These are phyloP conservation scores for Allophyes oxyacanthae DNA, from an alignment of 2,888 invertebrate species.

Conservation along the genomic window DNA sequence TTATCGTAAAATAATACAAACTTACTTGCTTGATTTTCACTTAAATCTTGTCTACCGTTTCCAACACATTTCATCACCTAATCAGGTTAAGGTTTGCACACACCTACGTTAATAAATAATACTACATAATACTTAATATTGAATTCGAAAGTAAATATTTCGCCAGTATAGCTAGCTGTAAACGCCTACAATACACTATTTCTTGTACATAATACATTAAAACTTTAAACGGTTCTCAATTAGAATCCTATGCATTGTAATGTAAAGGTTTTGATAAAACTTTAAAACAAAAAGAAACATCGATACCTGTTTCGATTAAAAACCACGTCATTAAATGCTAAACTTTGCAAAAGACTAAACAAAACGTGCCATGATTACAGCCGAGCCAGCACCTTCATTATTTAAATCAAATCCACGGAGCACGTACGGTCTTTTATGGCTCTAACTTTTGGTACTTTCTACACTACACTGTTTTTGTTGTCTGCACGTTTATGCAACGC, in stretches of 20 bases:
- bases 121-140: constrained; percentile 5
- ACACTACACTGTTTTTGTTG: constrained; percentile 62
- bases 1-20: constrained; percentile 10
- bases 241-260: constrained; percentile 2
- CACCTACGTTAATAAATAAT: constrained; percentile 16
- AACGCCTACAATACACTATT: constrained; percentile 9
- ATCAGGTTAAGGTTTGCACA: constrained; percentile 20
- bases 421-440: constrained; percentile 70
- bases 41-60: constrained; percentile 18
- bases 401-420: constrained; percentile 56
- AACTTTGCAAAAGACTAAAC: constrained; percentile 42
- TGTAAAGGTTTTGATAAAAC: background rate
- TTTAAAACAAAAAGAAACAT: constrained; percentile 1
- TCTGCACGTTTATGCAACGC: constrained; percentile 62
- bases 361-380: constrained; percentile 54
- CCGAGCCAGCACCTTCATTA: constrained; percentile 41
- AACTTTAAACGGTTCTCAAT: background rate
- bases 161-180: constrained; percentile 10
- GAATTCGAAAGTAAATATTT: constrained; percentile 31
- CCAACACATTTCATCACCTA: constrained; percentile 28
- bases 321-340: constrained; percentile 15
- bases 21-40: background rate
- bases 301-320: constrained; percentile 18
- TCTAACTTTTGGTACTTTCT: constrained; percentile 73
- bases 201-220: background rate